These are phyloP conservation scores for Acanthopagrus latus DNA, from an alignment of 2,797 vertebrate genomes.

Conservation along the genomic window DNA sequence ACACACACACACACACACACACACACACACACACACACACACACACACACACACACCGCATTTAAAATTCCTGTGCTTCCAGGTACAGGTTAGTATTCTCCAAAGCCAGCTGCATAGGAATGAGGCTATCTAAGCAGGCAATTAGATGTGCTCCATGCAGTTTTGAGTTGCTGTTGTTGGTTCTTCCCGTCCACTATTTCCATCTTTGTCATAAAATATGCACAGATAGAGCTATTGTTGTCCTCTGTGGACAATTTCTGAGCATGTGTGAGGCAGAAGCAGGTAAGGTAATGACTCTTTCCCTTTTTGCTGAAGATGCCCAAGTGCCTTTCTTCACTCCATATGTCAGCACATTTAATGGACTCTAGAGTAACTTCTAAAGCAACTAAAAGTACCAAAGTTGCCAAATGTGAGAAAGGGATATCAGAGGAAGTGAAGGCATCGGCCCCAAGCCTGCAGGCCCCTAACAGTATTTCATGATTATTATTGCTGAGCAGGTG, in stretches of 20 bases:
- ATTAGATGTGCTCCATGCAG: constrained; percentile 62
- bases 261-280: constrained; percentile 33
- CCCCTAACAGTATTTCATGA: constrained; percentile 37
- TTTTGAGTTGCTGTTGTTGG: constrained; percentile 51
- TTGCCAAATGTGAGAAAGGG: constrained; percentile 49
- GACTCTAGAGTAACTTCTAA: constrained; percentile 54
- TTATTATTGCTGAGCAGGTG: constrained; percentile 51
- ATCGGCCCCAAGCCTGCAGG: constrained; percentile 1
- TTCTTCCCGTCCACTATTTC: constrained; percentile 65
- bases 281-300: constrained; percentile 52
- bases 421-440: constrained; percentile 26
- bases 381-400: constrained; percentile 41
- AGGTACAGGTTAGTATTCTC: constrained; percentile 54
- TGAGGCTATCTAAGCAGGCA: constrained; percentile 59
- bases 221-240: constrained; percentile 59
- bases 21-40: constrained; percentile 10
- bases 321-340: constrained; percentile 44
- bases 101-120: constrained; percentile 56
- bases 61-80: constrained; percentile 31
- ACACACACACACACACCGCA: neutral
- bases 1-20: constrained; percentile 9
- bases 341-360: constrained; percentile 64
- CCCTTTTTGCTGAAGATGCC: constrained; percentile 62
- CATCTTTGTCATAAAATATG: constrained; percentile 72
- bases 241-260: constrained; percentile 60